Percentiles rank a stretch among this genome's conserved stretches.
phyloP scores from a whole-genome alignment of 1,140 invertebrate genomes.

The Zaprionus kolodkinae region DNA sequence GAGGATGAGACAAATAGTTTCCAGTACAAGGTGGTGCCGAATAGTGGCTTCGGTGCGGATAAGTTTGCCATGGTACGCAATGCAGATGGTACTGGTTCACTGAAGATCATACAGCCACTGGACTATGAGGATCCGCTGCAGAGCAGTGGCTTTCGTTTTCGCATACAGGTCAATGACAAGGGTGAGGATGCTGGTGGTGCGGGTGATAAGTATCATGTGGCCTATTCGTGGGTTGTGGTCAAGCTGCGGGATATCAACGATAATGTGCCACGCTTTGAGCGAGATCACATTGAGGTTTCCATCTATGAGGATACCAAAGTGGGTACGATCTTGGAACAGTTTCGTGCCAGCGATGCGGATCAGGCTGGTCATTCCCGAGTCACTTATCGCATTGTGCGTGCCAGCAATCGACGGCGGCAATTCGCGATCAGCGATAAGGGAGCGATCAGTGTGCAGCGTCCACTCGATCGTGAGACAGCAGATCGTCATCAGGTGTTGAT shows the following conservation, averaged over 20 bases:
- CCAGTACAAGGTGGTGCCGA: constrained; percentile 86
- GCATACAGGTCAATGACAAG: constrained; percentile 86
- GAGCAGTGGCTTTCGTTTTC: constrained; percentile 87
- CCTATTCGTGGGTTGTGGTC: constrained; percentile 88
- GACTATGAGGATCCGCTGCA: constrained; percentile 87
- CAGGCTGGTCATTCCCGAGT: constrained; percentile 86
- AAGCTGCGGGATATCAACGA: constrained; percentile 88
- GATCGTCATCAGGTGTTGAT: constrained; percentile 87
- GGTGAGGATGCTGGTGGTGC: constrained; percentile 84
- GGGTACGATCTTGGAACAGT: constrained; percentile 87
- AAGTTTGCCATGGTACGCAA: constrained; percentile 89
- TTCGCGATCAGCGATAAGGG: constrained; percentile 87
- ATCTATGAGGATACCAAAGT: constrained; percentile 88
- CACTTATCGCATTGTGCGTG: constrained; percentile 86
- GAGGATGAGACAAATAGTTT: constrained; percentile 88
- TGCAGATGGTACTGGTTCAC: constrained; percentile 87
- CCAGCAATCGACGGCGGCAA: constrained; percentile 86
- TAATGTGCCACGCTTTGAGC: constrained; percentile 87
- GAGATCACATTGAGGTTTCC: constrained; percentile 87
- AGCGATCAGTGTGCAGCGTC: constrained; percentile 86
- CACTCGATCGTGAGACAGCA: constrained; percentile 86
- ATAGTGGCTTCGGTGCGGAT: constrained; percentile 87
- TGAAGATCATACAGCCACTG: constrained; percentile 88
- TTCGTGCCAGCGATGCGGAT: constrained; percentile 87
- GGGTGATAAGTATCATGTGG: constrained; percentile 87